Base-by-base conservation (phyloP, 1,140 invertebrate species). In the Lordiphosa stackelbergi region DNA sequence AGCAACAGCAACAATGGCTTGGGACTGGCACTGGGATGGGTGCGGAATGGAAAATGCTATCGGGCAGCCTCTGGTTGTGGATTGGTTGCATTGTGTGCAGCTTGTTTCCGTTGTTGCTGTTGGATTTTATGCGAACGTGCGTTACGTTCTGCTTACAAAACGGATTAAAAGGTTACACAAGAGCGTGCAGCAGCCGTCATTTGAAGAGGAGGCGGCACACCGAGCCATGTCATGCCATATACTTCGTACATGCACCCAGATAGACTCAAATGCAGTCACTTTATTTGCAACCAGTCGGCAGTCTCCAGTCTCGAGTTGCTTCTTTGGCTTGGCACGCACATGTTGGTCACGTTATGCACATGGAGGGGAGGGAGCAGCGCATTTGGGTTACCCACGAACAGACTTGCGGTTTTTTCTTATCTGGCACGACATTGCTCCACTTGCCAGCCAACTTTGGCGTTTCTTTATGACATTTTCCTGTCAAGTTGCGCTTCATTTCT, bases 91-190 rank as follows among this genome's bases (percentile, higher is more conserved):
- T 81, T 79, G 75, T 81, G 77, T 81, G 56, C 66, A 56, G 74
- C 74, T 74, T 58, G 74, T 72, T 70, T 78, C 69, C 74, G 65
- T 51, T 63, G 69, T 60, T 53, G 56, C 12, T 46, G 69, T 51
- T 55, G 70, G 59, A 54, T 56, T 69, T 64, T 66, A 69, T 84
- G 72, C 64, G 58, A 77, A 75, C 70, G 73, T 75, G 74, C 81
- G 79, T 85, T 75, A 75, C 75, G 72, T 85, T 85, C 74, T 85
- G 79, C 79, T 85, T 85, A 85, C 79, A 85, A 85, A 85, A 85
- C 79, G 81, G 81, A 85, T 85, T 85, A 85, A 85, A 85, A 85
- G 81, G 81, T 85, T 85, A 75, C 74, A 85, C 73, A 85, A 79
- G 72, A 64, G 81, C 65, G 70, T 81, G 70, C 73, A 79, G 41